Evolutionary conservation across 2,113 vertebrate genomes (phyloP).

Genomic region (Agapornis roseicollis): DNA sequence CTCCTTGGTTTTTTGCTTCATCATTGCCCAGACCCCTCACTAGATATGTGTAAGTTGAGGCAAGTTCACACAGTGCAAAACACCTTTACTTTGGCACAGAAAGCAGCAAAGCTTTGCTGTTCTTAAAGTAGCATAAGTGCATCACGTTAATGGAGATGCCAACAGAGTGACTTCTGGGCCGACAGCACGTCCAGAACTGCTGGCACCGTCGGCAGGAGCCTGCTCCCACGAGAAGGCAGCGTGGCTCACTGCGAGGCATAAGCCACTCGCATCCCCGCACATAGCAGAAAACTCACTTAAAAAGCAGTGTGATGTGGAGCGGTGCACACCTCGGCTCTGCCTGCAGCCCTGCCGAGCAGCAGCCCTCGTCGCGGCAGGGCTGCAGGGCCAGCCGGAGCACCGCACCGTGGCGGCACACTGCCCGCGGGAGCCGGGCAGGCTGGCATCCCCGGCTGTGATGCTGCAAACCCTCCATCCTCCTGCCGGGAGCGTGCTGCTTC

Average conservation of each 20-base stretch:
- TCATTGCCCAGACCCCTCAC: background rate
- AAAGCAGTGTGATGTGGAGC: accelerated
- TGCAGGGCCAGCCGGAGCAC: background rate
- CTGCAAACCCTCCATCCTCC: background rate
- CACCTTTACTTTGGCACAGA: background rate
- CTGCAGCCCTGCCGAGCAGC: background rate
- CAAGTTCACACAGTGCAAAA: background rate
- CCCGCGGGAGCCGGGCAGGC: background rate
- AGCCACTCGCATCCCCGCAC: accelerated
- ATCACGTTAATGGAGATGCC: background rate
- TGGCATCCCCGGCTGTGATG: background rate
- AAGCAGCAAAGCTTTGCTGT: background rate
- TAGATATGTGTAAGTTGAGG: background rate
- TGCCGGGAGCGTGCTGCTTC: background rate
- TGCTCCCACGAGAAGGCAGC: accelerated
- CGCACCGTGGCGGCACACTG: accelerated
- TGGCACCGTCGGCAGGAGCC: background rate
- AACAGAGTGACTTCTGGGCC: background rate
- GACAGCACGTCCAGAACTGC: accelerated
- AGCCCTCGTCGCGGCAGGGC: background rate
- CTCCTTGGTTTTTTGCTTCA: background rate
- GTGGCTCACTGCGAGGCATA: background rate
- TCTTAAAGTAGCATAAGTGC: background rate
- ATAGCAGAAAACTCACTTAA: accelerated
- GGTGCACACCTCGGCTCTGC: background rate